These are phyloP conservation scores for Gallinago paraguaiae DNA, from an alignment of 2,113 vertebrate genomes.

Conservation along the genomic window DNA sequence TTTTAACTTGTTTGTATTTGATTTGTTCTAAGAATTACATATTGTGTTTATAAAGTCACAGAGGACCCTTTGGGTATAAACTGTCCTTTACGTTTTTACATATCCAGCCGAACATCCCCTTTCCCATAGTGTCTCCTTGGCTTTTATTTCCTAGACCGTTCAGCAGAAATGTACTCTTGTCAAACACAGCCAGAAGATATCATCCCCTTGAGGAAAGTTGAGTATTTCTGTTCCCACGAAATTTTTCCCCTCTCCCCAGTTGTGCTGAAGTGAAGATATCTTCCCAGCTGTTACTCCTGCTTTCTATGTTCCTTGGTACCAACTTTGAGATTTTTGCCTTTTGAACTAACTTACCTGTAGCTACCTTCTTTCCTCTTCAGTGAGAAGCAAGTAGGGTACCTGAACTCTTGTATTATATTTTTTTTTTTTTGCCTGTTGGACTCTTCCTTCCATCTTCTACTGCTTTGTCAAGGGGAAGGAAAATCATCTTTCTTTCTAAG, in stretches of 20 bases:
- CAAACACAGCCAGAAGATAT: slow-evolving; percentile 55
- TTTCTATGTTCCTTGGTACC: background rate
- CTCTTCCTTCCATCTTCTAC: background rate
- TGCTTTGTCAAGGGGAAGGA: background rate
- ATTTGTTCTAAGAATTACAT: slow-evolving; percentile 9
- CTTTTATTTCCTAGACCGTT: slow-evolving; percentile 44
- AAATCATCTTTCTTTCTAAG: background rate
- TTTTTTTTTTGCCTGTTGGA: background rate
- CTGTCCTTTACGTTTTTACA: slow-evolving; percentile 35
- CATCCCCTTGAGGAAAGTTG: slow-evolving; percentile 23
- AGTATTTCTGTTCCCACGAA: background rate
- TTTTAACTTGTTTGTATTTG: slow-evolving; percentile 31
- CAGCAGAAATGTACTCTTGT: slow-evolving; percentile 57
- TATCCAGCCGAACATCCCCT: slow-evolving; percentile 32
- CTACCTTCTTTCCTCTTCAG: background rate
- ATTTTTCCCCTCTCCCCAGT: background rate
- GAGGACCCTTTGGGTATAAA: slow-evolving; percentile 34
- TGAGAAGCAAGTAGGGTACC: background rate
- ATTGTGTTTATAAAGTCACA: background rate
- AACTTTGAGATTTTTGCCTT: background rate
- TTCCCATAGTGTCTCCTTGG: slow-evolving; percentile 56
- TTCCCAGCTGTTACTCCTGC: background rate
- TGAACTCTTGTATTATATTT: background rate
- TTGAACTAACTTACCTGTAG: background rate
- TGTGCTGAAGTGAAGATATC: slow-evolving; percentile 13